A percentile compares a stretch with the other conserved stretches of the same genome.
Evolutionary conservation across 2,888 invertebrate species (phyloP).

Genomic region (Amphimallon solstitiale): DNA sequence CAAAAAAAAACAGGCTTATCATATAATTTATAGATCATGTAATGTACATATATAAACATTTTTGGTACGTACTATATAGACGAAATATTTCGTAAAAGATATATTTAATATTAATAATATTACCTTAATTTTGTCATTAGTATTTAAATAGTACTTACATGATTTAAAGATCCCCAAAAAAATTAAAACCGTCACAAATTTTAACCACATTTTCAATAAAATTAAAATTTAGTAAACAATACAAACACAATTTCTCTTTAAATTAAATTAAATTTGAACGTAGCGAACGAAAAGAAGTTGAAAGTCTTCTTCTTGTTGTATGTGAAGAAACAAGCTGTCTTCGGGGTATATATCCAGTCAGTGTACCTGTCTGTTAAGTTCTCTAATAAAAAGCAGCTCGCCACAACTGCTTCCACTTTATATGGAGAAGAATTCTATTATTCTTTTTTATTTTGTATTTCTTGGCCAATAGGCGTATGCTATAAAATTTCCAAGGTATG

Average conservation of each 20-base stretch:
- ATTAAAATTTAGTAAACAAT: background rate
- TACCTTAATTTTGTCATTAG: background rate
- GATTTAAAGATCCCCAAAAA: background rate
- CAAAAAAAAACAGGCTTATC: too few relatives aligned
- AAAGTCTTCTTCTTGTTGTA: background rate
- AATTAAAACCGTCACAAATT: slow-evolving; percentile 5
- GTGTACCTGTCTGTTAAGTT: background rate
- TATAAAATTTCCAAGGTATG: background rate
- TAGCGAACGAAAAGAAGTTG: too few relatives aligned
- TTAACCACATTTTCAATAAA: slow-evolving; percentile 18
- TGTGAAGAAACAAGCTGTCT: background rate
- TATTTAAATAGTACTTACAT: slow-evolving; percentile 10
- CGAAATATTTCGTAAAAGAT: too few relatives aligned
- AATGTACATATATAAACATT: too few relatives aligned
- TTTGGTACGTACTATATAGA: background rate
- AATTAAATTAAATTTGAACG: too few relatives aligned
- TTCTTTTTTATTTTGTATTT: slow-evolving; percentile 20
- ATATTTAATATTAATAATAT: background rate
- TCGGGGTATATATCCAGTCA: background rate
- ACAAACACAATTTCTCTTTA: background rate
- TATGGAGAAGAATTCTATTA: slow-evolving; percentile 4
- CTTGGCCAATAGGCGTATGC: slow-evolving; percentile 13
- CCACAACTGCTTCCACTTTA: slow-evolving; percentile 3
- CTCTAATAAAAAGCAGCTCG: slow-evolving; percentile 8
- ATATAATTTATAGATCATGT: too few relatives aligned